Conservation (phyloP, 2,888 invertebrate species). For the Trissoscelio sp. region DNA sequence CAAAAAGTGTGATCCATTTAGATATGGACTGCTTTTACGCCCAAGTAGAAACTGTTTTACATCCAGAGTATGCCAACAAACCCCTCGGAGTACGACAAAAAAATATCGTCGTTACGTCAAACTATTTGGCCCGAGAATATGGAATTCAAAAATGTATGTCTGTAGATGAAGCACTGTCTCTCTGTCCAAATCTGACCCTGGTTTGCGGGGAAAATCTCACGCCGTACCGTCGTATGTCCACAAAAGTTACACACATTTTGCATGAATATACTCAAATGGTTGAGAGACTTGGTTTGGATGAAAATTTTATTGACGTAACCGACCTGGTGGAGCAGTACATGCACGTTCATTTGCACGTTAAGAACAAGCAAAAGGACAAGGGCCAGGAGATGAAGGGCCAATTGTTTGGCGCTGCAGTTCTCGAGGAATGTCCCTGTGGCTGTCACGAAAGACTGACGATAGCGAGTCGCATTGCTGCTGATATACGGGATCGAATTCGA, state of each 20-base stretch:
- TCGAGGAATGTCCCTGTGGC: constrained; percentile 89
- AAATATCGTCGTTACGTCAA: constrained; percentile 92
- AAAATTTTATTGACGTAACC: constrained; percentile 93
- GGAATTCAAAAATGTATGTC: constrained; percentile 92
- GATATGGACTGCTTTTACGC: constrained; percentile 95
- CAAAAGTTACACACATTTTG: constrained; percentile 89
- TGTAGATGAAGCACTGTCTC: constrained; percentile 88
- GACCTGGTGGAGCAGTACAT: constrained; percentile 87
- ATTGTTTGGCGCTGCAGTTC: constrained; percentile 84
- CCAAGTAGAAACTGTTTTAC: constrained; percentile 91
- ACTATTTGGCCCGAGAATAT: constrained; percentile 90
- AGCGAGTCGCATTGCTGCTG: constrained; percentile 90
- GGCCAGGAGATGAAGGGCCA: constrained; percentile 84
- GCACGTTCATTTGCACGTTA: too few species aligned
- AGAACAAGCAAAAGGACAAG: constrained; percentile 6
- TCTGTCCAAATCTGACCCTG: constrained; percentile 90
- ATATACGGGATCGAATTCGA: constrained; percentile 89
- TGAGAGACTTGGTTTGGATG: constrained; percentile 93
- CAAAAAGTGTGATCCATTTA: constrained; percentile 90
- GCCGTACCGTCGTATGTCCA: constrained; percentile 91
- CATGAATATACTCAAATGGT: constrained; percentile 89
- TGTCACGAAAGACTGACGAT: constrained; percentile 88
- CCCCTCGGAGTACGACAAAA: constrained; percentile 94
- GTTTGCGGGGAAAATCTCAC: constrained; percentile 93
- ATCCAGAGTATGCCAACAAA: constrained; percentile 87